Evolutionary conservation across 2,888 invertebrate species (phyloP).

Genomic region (Tipula confusa): DNA sequence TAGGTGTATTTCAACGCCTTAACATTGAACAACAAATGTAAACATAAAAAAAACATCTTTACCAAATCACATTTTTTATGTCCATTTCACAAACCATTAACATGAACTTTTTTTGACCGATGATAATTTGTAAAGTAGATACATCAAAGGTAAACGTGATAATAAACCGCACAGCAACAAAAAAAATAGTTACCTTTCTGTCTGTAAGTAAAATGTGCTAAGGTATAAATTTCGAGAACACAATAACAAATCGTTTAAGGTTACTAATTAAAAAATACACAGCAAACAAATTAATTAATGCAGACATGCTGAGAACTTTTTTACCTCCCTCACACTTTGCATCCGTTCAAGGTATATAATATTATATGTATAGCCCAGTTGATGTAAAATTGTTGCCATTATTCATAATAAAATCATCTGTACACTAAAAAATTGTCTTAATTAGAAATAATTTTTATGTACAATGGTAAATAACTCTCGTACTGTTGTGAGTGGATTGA

Average conservation of each 20-base stretch:
- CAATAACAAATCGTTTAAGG: not conserved
- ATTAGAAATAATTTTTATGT: not conserved
- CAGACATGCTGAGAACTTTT: not conserved
- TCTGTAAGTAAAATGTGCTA: not conserved
- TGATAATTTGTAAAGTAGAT: not conserved
- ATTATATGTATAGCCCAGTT: not conserved
- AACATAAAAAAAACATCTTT: too few relatives aligned
- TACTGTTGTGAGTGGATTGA: constrained; percentile 4
- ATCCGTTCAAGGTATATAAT: not conserved
- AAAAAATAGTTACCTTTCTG: not conserved
- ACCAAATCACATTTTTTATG: not conserved
- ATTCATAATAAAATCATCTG: not conserved
- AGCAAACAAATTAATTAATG: not conserved
- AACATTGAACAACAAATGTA: too few relatives aligned
- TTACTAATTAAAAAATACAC: not conserved
- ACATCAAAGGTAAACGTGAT: not conserved
- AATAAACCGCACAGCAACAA: not conserved
- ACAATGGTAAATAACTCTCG: not conserved
- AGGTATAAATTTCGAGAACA: not conserved
- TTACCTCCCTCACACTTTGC: not conserved
- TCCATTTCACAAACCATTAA: not conserved
- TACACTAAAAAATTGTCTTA: not conserved
- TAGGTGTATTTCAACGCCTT: too few relatives aligned
- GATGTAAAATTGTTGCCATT: not conserved
- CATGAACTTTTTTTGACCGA: not conserved